Evolutionary conservation across 1,140 invertebrate species (phyloP), one percentile per base, ranked within the genome.

Genomic region (Vollenhovia emeryi): DNA sequence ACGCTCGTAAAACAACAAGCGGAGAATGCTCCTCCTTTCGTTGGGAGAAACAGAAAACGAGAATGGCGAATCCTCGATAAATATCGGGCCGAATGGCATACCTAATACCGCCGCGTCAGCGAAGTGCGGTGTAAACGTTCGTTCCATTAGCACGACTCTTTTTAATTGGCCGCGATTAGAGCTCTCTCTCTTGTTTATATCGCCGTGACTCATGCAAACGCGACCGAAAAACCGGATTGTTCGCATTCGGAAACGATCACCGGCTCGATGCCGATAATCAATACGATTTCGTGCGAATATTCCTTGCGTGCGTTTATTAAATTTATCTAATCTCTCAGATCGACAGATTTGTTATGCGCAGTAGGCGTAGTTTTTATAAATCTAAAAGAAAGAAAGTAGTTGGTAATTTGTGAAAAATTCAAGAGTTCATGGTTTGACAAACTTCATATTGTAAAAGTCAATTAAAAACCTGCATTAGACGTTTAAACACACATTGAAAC

Each of bases 91-190:
- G 59, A 84, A 57, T 18, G n/a, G 74, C 83, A 84, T 84, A 84
- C 59, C 59, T 84, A 79, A 84, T 84, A 79, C 60, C 33, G 36
- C 60, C 33, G 33, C 75, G 74, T 84, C 83, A 60, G 48, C 59
- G 11, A 52, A 88, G 73, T 62, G 71, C 45, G 24, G 68, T 55
- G 68, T 86, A 85, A 89, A 89, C 85, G 84, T 86, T 66, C 52
- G 45, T 69, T 89, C 55, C 83, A 89, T 88, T 75, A 82, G 50
- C 55, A 48, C 18, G 55, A 27, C 27, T 74, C 27, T 27, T 82
- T 87, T 85, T 87, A 85, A 85, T 85, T 85, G 52, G 40, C 52
- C 69, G 15, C 69, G 68, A 69, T 80, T 59, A 84, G 21, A 11
- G 71, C 27, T 30, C 33, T 43, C n/a, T 30, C 24, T 73, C 27